phyloP scores from a whole-genome alignment of 2,113 vertebrate species.

The Dipodomys ordii region DNA sequence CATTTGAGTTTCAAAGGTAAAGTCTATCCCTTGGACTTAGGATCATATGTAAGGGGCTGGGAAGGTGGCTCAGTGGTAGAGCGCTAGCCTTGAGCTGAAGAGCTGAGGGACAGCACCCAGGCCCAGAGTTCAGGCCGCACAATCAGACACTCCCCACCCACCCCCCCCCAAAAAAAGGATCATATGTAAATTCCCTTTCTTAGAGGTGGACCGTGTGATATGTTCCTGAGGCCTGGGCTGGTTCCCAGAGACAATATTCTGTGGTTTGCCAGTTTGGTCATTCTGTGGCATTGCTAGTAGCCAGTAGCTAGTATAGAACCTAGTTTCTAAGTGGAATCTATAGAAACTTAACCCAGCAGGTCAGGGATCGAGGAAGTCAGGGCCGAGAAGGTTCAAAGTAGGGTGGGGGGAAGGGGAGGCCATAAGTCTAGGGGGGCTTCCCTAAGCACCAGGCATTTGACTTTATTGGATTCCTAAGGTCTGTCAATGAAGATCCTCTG shows the following conservation, averaged over 20 bases:
- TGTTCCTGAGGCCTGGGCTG: not conserved
- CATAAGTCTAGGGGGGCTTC: not conserved
- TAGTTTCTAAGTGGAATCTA: not conserved
- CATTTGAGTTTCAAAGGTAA: slow-evolving; percentile 7
- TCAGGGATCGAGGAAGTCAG: not conserved
- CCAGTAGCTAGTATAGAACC: not conserved
- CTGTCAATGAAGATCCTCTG: slow-evolving; percentile 18
- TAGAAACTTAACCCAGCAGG: not conserved
- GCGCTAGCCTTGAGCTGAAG: no score
- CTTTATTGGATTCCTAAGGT: not conserved
- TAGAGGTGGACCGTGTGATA: not conserved
- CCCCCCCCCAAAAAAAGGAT: no score
- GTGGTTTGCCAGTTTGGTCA: not conserved
- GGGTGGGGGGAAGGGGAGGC: not conserved
- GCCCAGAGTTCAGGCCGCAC: no score
- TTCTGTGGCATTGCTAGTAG: no score
- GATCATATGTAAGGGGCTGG: not conserved
- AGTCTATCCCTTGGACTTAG: not conserved
- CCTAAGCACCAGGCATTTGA: not conserved
- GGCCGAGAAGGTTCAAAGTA: not conserved
- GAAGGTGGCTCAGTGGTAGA: no score
- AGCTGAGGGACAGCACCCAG: no score
- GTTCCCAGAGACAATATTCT: not conserved
- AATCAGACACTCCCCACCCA: no score
- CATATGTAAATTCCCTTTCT: not conserved